Conservation (phyloP, 2,797 vertebrate genomes). For the Myiothlypis chrysogaster region DNA sequence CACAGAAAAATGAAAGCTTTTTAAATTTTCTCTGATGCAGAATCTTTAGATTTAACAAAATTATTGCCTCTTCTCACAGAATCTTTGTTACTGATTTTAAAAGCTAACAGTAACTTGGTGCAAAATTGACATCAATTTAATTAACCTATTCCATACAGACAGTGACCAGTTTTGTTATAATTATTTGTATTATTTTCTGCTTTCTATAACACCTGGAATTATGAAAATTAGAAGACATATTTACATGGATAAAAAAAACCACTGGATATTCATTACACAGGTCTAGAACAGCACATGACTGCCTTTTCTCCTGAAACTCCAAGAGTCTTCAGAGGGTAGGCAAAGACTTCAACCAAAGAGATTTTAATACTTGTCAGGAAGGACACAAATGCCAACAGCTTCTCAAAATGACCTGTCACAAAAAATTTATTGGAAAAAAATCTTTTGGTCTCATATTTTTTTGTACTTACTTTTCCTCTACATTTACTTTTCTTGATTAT, state of each 20-base stretch:
- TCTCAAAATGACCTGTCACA: not conserved
- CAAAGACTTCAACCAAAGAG: not conserved
- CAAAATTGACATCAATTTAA: not conserved
- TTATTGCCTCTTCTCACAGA: not conserved
- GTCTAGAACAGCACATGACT: not conserved
- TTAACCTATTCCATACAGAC: not conserved
- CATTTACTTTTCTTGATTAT: slow-evolving; percentile 98
- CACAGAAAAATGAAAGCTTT: not conserved
- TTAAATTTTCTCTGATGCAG: not conserved
- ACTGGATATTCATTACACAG: not conserved
- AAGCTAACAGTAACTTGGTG: not conserved
- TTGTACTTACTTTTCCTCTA: slow-evolving; percentile 89
- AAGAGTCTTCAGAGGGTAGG: not conserved
- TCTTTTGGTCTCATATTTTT: not conserved
- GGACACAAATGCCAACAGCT: not conserved
- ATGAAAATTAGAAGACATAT: not conserved
- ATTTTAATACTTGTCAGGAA: not conserved
- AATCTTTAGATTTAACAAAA: not conserved
- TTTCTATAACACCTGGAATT: not conserved
- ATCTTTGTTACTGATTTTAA: not conserved
- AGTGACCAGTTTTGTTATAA: not conserved
- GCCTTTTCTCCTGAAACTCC: not conserved
- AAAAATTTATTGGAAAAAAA: not conserved
- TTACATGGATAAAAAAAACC: not conserved
- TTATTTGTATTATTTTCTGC: not conserved